A percentile compares a stretch with the other conserved stretches of the same genome.
These are phyloP conservation scores for Himalopsyche kuldschensis DNA, from an alignment of 2,888 invertebrate genomes.

Conservation along the genomic window DNA sequence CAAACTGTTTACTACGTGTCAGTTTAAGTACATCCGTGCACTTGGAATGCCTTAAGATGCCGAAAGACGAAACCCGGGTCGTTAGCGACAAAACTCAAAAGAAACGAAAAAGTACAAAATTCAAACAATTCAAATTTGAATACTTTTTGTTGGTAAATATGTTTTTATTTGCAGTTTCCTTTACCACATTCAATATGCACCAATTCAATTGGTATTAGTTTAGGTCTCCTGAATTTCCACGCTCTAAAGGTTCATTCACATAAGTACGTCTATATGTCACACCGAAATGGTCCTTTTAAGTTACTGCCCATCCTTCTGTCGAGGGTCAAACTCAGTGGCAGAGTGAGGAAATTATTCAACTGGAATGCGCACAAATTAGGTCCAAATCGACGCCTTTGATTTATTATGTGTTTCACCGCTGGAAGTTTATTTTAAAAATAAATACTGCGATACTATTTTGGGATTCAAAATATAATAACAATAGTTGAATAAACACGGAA, in stretches of 20 bases:
- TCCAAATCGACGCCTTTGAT: neutral
- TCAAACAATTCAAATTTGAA: too few relatives aligned
- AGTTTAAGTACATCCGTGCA: too few relatives aligned
- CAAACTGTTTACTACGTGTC: too few relatives aligned
- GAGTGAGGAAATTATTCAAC: neutral
- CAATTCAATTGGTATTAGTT: neutral
- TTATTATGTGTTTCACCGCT: neutral
- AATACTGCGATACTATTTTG: neutral
- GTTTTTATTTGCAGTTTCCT: too few relatives aligned
- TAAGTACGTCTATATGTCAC: neutral
- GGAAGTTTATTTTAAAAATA: neutral
- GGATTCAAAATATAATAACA: neutral
- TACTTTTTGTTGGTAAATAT: too few relatives aligned
- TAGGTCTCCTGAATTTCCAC: neutral
- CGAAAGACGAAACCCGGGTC: too few relatives aligned
- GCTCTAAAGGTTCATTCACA: neutral
- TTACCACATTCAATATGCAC: too few relatives aligned
- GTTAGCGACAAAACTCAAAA: too few relatives aligned
- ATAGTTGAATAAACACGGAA: neutral
- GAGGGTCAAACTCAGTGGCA: neutral
- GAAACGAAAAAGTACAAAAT: too few relatives aligned
- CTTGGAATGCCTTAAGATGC: too few relatives aligned
- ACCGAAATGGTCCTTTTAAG: neutral
- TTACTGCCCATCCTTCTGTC: neutral
- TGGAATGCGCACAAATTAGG: slow-evolving; percentile 1